Conservation (phyloP, 2,797 vertebrate species). For the Botia almorhae region DNA sequence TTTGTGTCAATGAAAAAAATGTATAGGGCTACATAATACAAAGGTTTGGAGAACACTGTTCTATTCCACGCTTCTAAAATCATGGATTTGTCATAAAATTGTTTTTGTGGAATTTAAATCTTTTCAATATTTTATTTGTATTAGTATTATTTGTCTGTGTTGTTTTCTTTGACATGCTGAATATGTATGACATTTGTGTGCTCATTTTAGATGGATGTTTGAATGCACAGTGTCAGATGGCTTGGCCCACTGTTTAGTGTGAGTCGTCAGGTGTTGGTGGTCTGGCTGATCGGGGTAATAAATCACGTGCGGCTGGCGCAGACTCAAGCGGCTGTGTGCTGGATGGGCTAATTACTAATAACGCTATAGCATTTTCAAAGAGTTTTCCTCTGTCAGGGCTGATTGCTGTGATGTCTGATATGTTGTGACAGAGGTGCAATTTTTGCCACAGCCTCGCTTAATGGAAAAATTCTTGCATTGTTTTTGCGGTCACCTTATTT, state of each 20-base stretch:
- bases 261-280: constrained; percentile 48
- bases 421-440: constrained; percentile 12
- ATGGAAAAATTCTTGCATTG: not conserved
- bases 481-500: constrained; percentile 17
- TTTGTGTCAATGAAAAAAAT: no score
- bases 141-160: not conserved
- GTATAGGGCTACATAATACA: not conserved
- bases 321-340: constrained; percentile 42
- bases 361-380: constrained; percentile 45
- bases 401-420: constrained; percentile 44
- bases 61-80: no score
- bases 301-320: constrained; percentile 45
- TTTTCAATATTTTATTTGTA: no score
- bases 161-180: not conserved
- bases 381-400: constrained; percentile 41
- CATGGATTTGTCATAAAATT: no score
- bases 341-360: constrained; percentile 53
- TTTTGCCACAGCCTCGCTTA: constrained; percentile 20
- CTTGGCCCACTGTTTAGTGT: constrained; percentile 36
- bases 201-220: constrained; percentile 18
- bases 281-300: constrained; percentile 51
- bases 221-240: constrained; percentile 34
- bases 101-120: no score
- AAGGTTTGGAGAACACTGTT: no score
- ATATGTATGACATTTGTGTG: not conserved